Evolutionary conservation across 2,797 vertebrate genomes (phyloP).

Genomic region (Acestrorhynchus altus): DNA sequence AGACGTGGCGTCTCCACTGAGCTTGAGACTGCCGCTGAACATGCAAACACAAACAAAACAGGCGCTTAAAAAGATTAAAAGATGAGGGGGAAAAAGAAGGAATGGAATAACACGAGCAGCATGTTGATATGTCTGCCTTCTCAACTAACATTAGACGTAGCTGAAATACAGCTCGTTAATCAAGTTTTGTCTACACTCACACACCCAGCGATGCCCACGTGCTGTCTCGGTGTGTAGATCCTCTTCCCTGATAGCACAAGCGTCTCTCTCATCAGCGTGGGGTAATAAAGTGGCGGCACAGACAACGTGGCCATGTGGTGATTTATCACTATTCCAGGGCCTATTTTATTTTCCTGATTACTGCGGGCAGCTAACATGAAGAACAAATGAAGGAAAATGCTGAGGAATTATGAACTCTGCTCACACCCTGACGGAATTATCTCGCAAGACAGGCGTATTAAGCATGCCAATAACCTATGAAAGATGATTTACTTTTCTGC

Average conservation of each 20-base stretch:
- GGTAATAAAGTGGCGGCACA: slow-evolving; percentile 56
- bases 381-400: slow-evolving; percentile 67
- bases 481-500: slow-evolving; percentile 25
- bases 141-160: slow-evolving; percentile 19
- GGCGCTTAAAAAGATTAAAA: not conserved
- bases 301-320: slow-evolving; percentile 60
- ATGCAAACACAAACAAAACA: slow-evolving; percentile 2
- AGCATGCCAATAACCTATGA: slow-evolving; percentile 48
- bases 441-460: slow-evolving; percentile 49
- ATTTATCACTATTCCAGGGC: slow-evolving; percentile 62
- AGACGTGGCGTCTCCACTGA: slow-evolving; percentile 5
- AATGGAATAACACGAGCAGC: slow-evolving; percentile 7
- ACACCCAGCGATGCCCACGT: slow-evolving; percentile 4
- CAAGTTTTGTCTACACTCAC: not conserved
- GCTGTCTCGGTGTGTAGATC: not conserved
- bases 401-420: slow-evolving; percentile 63
- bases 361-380: slow-evolving; percentile 62
- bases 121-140: not conserved
- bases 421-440: slow-evolving; percentile 54
- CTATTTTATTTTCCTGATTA: slow-evolving; percentile 67
- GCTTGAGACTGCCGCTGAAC: not conserved
- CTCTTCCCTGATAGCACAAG: slow-evolving; percentile 39
- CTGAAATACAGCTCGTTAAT: slow-evolving; percentile 24
- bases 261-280: slow-evolving; percentile 53
- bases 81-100: not conserved